These are phyloP conservation scores for Philaenus spumarius DNA, from an alignment of 1,140 invertebrate genomes.

Conservation along the genomic window DNA sequence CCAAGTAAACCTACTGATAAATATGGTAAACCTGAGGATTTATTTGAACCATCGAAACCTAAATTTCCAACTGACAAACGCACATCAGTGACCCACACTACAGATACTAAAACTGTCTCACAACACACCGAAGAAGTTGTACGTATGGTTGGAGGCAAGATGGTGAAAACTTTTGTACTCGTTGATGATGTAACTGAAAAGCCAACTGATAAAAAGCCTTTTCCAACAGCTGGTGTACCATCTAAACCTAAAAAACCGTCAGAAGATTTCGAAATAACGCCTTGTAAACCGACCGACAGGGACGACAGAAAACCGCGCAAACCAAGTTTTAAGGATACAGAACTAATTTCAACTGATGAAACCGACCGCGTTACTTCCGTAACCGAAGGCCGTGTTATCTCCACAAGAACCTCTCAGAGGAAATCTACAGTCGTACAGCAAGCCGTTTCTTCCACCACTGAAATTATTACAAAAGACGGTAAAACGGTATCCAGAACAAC, in stretches of 20 bases:
- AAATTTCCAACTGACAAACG: too few species aligned
- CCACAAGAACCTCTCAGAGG: neutral
- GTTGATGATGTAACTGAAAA: neutral
- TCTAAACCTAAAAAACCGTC: neutral
- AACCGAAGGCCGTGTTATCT: neutral
- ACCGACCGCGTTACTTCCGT: slow-evolving; percentile 1
- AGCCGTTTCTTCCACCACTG: slow-evolving; percentile 1
- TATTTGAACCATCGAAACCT: slow-evolving; percentile 7
- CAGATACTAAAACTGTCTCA: neutral
- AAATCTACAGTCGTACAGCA: neutral
- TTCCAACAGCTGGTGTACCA: neutral
- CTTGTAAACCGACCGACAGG: too few species aligned
- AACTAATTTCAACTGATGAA: neutral
- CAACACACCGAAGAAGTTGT: slow-evolving; percentile 12
- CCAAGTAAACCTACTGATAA: slow-evolving; percentile 6
- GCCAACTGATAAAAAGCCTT: neutral
- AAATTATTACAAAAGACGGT: neutral
- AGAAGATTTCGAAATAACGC: neutral
- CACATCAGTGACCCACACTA: neutral
- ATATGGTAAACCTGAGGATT: slow-evolving; percentile 2
- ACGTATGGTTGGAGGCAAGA: slow-evolving; percentile 26
- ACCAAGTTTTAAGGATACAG: too few species aligned
- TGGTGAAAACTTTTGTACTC: slow-evolving; percentile 9
- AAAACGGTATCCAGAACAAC: neutral
- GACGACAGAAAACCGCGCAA: too few species aligned